Base-by-base conservation (phyloP, 1,140 invertebrate species). In the Camponotus floridanus region DNA sequence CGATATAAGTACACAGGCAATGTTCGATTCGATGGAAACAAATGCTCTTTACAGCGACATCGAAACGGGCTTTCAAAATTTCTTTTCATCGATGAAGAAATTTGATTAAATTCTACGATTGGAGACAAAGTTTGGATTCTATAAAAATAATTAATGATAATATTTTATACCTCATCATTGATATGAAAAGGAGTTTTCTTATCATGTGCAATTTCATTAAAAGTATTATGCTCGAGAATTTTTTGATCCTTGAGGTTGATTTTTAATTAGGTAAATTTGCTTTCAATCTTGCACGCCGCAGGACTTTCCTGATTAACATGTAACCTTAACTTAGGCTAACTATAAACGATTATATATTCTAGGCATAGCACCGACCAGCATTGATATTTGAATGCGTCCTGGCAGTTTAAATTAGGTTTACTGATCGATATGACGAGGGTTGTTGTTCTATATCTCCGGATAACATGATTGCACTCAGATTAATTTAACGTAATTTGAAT, bases 321-420 rank as follows among this genome's bases (percentile, higher is more conserved):
- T 18, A 21, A 1, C 31, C 48, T 55, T 55, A 73, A 73, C 70
- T 36, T 33, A 36, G 7, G 31, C 6, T 31, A 31, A 36, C 13
- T 18, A 33, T 73, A 51, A 55, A 55, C 31, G 70, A 42, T 73
- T 55, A 55, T 9, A 73, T 73, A 73, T 73, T 73, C 48, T 33
- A 73, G 15, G 70, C 70, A 73, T 73, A 73, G 26, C 26, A 55
- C 48, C 48, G 70, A 36, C 26, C 68, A 71, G 31, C 70, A 51
- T 57, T 73, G 48, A 73, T 73, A 48, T 70, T 70, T 48, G 48
- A 73, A 55, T 31, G 18, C 70, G 48, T 55, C 70, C 55, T 73
- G 70, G 70, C 48, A 55, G 70, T 73, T 55, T 51, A 21, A 78
- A 78, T 78, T 45, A 65, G 57, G 42, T 78, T 61, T 61, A 42